Conservation (phyloP, 2,113 vertebrate species). For the Dermatemys mawii region DNA sequence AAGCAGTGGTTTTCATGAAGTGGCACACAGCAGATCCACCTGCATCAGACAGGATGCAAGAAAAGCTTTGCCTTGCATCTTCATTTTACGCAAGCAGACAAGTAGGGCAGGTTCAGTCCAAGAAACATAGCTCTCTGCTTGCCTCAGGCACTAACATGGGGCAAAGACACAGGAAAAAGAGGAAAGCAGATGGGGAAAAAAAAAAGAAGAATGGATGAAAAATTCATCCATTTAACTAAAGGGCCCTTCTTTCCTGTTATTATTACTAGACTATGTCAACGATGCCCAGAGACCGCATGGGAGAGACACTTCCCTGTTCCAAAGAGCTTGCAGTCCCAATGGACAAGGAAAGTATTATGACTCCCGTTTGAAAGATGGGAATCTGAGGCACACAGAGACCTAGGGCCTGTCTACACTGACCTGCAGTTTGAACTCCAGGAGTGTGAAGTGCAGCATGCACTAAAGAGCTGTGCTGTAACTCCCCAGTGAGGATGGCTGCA, state of each 20-base stretch:
- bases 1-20: background rate
- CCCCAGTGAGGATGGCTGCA: background rate
- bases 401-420: background rate
- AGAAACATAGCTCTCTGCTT: background rate
- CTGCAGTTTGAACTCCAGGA: background rate
- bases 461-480: background rate
- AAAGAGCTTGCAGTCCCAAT: background rate
- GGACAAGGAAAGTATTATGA: background rate
- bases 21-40: background rate
- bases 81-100: background rate
- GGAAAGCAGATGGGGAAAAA: background rate
- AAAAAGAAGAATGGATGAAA: fast-evolving
- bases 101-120: background rate
- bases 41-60: background rate
- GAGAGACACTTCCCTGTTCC: background rate
- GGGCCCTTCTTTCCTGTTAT: background rate
- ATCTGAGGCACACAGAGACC: background rate
- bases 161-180: background rate
- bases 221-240: background rate
- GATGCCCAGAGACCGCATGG: background rate
- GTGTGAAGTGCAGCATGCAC: background rate
- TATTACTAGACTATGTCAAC: background rate
- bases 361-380: background rate
- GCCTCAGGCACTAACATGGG: background rate
- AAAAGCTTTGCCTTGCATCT: background rate